Evolutionary conservation across 2,888 invertebrate genomes (phyloP), one percentile per base, ranked within the genome.

Genomic region (Oxytorus armatus): DNA sequence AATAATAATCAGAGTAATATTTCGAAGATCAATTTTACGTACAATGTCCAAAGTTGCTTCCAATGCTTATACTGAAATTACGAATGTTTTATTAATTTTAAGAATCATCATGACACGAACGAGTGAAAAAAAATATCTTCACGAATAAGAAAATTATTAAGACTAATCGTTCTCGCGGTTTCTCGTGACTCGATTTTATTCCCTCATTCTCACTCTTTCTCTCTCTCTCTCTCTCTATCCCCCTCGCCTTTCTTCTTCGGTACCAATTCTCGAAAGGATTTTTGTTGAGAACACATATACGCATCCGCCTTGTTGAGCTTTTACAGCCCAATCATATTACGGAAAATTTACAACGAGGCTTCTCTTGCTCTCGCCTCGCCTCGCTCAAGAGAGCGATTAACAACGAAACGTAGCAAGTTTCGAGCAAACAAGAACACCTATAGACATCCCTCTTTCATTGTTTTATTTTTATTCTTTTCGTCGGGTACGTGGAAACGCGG

Each of bases 271-370:
- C 65, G 72, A 65, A 61, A 47, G 42, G 55, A 49, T 59, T 69
- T n/a, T 72, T 65, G 61, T 66, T 25, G 68, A 49, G 21, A 42
- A 59, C 70, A 55, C 49, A 3, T 29, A 8, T 42, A 25, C 42
- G 42, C 57, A 61, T 72, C 18, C 47, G 23, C 29, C 75, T 11
- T 65, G 53, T 57, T 69, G 66, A 49, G 65, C 61, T 80, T 86
- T 87, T 85, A 86, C 84, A 69, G 77, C 83, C 85, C 81, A 85
- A 85, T 87, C 63, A 47, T 83, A 82, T 80, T 85, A 79, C 63
- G 72, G 63, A 82, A 74, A 86, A 87, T 87, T 87, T 87, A 87
- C 84, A 86, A 85, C 85, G 82, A 53, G 78, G 74, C 63, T 21
- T 51, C n/a, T 73, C 69, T 36, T 53, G 61, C 57, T 57, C 74